phyloP scores from a whole-genome alignment of 1,140 invertebrate genomes.

The Hermetia illucens region DNA sequence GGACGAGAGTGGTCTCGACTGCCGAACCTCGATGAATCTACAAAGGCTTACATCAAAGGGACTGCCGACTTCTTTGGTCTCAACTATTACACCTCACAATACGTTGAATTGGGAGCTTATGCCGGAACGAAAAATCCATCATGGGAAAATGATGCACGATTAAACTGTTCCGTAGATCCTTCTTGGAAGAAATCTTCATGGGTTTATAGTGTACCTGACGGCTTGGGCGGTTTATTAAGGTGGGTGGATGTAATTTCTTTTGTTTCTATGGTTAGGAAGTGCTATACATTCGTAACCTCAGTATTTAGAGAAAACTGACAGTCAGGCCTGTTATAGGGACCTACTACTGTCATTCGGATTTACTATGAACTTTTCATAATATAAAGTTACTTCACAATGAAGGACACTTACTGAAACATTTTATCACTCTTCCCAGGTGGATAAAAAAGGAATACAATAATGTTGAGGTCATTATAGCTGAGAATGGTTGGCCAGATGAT shows the following conservation, averaged over 20 bases:
- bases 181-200: slow-evolving; percentile 34
- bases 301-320: no score
- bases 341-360: no score
- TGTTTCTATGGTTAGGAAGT: no score
- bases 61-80: slow-evolving; percentile 38
- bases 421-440: slow-evolving; percentile 30
- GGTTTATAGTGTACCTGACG: slow-evolving; percentile 20
- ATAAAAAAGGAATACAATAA: slow-evolving; percentile 43
- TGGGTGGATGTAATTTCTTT: slow-evolving; percentile 17
- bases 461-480: slow-evolving; percentile 44
- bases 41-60: slow-evolving; percentile 32
- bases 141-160: slow-evolving; percentile 25
- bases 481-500: slow-evolving; percentile 48
- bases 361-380: no score
- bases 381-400: no score
- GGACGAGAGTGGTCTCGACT: slow-evolving; percentile 34
- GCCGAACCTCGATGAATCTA: slow-evolving; percentile 32
- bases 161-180: slow-evolving; percentile 16
- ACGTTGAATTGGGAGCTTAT: slow-evolving; percentile 17
- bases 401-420: no score
- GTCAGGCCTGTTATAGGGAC: no score
- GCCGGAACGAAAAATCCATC: slow-evolving; percentile 14
- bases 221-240: slow-evolving; percentile 37
- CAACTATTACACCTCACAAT: slow-evolving; percentile 38
- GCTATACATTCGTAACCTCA: no score